Evolutionary conservation across 2,797 vertebrate genomes (phyloP).

Genomic region (Gymnoscopelus microlampas): DNA sequence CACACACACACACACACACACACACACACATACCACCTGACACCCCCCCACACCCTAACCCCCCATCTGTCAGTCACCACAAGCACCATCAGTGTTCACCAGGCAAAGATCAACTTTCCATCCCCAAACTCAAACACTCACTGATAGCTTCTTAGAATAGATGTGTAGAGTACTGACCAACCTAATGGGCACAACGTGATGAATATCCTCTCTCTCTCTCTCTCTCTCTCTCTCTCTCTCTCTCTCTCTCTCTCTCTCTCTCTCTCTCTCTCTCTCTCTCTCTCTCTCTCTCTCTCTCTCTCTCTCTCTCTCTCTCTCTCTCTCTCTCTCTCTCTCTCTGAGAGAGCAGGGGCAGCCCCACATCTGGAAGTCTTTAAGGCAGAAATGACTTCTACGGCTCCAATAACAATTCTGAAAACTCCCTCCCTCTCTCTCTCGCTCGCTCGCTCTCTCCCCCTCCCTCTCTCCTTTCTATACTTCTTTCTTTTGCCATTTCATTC

Average conservation of each 20-base stretch:
- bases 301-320: not conserved
- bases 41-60: not conserved
- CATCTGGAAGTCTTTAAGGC: slow-evolving; percentile 87
- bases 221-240: slow-evolving; percentile 27
- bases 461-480: slow-evolving; percentile 17
- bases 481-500: slow-evolving; percentile 48
- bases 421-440: slow-evolving; percentile 45
- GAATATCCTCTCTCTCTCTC: slow-evolving; percentile 46
- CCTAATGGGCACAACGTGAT: slow-evolving; percentile 44
- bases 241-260: slow-evolving; percentile 54
- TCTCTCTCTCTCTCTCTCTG: slow-evolving; percentile 48
- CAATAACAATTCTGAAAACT: slow-evolving; percentile 80
- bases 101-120: slow-evolving; percentile 19
- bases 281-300: slow-evolving; percentile 28
- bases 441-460: slow-evolving; percentile 39
- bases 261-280: slow-evolving; percentile 64
- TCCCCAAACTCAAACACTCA: slow-evolving; percentile 14
- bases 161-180: slow-evolving; percentile 40
- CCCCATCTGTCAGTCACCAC: not conserved
- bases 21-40: slow-evolving; percentile 28
- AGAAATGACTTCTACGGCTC: slow-evolving; percentile 82
- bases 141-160: slow-evolving; percentile 4
- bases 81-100: slow-evolving; percentile 7
- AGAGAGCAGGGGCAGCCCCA: slow-evolving; percentile 60
- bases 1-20: slow-evolving; percentile 12